These are phyloP conservation scores for Triops longicaudatus DNA, from an alignment of 1,140 invertebrate species.

Conservation along the genomic window DNA sequence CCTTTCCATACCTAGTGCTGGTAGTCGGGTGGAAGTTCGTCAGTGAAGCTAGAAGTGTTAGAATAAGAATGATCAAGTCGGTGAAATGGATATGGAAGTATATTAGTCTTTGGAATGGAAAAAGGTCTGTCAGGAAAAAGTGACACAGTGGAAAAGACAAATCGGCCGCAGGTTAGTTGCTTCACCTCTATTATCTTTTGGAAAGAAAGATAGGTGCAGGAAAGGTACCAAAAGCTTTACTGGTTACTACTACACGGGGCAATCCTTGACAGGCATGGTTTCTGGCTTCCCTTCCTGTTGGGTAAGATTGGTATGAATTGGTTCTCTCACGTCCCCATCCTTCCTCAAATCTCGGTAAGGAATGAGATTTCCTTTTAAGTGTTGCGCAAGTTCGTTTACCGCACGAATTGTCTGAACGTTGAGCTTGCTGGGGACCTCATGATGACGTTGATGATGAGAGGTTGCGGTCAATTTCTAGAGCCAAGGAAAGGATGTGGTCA, in stretches of 20 bases:
- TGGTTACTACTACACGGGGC: not conserved
- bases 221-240: not conserved
- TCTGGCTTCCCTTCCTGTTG: not conserved
- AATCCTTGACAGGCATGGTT: not conserved
- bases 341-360: not conserved
- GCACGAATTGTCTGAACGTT: not conserved
- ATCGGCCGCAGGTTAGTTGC: constrained; percentile 13
- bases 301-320: not conserved
- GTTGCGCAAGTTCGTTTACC: not conserved
- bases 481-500: not conserved
- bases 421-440: not conserved
- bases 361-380: not conserved
- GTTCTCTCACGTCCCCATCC: not conserved
- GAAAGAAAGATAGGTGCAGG: not conserved
- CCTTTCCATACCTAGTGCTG: not conserved
- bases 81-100: not conserved
- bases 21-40: not conserved
- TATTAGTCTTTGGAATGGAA: constrained; percentile 15
- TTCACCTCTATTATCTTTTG: constrained; percentile 1
- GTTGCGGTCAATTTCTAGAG: not conserved
- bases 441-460: constrained; percentile 11
- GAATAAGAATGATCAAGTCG: not conserved
- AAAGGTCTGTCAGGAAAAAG: not conserved
- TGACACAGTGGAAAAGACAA: constrained; percentile 6
- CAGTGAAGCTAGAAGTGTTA: not conserved